Conservation (phyloP, 2,113 vertebrate genomes). For the Nansenia antarctica region DNA sequence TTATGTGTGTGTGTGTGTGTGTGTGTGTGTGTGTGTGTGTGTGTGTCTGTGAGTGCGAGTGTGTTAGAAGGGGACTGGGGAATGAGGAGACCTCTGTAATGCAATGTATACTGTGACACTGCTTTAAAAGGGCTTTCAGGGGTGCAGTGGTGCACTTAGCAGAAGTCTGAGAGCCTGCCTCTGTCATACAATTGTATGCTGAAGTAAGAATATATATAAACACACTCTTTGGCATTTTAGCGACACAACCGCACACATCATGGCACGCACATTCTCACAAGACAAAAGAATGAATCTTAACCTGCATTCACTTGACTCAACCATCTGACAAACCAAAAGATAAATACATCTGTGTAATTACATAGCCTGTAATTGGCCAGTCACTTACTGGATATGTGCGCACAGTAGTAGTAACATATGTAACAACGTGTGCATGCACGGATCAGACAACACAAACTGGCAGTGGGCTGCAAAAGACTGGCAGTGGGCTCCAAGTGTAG, state of each 20-base stretch:
- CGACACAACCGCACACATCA: background rate
- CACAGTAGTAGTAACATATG: too few relatives aligned
- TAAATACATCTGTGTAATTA: too few relatives aligned
- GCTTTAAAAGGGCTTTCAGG: slow-evolving; percentile 10
- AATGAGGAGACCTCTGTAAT: slow-evolving; percentile 17
- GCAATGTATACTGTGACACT: slow-evolving; percentile 32
- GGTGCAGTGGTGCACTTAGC: background rate
- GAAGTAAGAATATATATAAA: background rate
- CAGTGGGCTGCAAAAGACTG: too few relatives aligned
- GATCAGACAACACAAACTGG: too few relatives aligned
- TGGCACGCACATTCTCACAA: background rate
- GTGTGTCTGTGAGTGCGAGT: slow-evolving; percentile 19
- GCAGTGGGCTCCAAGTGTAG: too few relatives aligned
- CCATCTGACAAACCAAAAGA: background rate
- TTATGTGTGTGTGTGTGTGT: slow-evolving; percentile 29
- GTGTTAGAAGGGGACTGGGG: slow-evolving; percentile 23
- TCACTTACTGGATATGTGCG: too few relatives aligned
- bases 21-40: background rate
- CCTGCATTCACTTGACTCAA: background rate
- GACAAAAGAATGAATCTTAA: background rate
- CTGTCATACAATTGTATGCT: background rate
- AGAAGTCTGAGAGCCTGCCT: background rate
- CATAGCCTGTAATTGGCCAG: too few relatives aligned
- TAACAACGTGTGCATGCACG: too few relatives aligned
- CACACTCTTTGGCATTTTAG: background rate